These are phyloP conservation scores for Bhutanitis thaidina DNA, from an alignment of 2,888 invertebrate species.

Conservation along the genomic window DNA sequence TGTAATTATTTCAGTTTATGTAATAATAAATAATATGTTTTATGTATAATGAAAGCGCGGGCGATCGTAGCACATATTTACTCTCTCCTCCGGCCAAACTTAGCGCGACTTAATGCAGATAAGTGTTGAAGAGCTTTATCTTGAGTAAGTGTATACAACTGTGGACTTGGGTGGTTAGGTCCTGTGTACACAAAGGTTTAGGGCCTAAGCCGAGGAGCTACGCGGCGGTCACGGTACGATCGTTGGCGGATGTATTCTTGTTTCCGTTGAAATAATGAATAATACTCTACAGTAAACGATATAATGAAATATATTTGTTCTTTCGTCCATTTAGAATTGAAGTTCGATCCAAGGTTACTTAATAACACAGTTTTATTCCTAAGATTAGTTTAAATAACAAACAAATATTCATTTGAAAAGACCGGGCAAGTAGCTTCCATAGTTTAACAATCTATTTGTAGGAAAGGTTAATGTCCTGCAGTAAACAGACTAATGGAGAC, in stretches of 20 bases:
- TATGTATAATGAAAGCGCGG: neutral
- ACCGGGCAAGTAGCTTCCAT: too few relatives aligned
- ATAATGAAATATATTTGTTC: neutral
- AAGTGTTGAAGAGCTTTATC: constrained; percentile 1
- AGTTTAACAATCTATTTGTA: too few relatives aligned
- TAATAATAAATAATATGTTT: too few relatives aligned
- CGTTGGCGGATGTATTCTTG: neutral
- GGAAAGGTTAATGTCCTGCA: too few relatives aligned
- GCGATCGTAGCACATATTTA: neutral
- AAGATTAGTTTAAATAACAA: too few relatives aligned
- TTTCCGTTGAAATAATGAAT: neutral
- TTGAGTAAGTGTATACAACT: neutral
- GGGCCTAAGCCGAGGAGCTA: constrained; percentile 3
- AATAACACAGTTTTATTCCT: too few relatives aligned
- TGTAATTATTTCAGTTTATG: too few relatives aligned
- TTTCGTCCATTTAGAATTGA: too few relatives aligned
- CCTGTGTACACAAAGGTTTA: constrained; percentile 1
- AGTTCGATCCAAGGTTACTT: too few relatives aligned
- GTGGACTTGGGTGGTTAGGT: neutral
- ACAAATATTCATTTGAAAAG: too few relatives aligned
- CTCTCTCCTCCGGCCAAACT: neutral
- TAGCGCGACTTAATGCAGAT: neutral
- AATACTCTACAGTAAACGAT: neutral
- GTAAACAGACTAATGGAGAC: too few relatives aligned
- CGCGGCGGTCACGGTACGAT: neutral